Evolutionary conservation across 2,113 vertebrate species (phyloP), one percentile per base, ranked within the genome.

Genomic region (Sterrhoptilus dennistouni): DNA sequence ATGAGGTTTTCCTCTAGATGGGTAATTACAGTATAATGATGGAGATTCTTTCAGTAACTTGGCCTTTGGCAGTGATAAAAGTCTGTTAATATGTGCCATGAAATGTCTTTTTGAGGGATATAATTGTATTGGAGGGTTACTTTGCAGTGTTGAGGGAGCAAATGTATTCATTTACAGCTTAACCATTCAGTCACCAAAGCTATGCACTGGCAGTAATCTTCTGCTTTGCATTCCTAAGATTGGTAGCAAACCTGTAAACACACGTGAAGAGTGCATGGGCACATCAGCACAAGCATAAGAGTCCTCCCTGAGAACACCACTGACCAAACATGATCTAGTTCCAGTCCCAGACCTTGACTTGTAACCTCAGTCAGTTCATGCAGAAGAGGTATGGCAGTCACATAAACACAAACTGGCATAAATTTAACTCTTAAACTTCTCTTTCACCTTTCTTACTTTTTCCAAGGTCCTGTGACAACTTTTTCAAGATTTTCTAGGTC

Each of bases 201-300:
- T 18, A 17, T 25, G 12, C 47, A 29, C 24, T 33, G 36, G 2
- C 27, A 70, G 21, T 22, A 56, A n/a, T 61, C 2, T 33, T 28
- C 25, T 68, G 17, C 16, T 47, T 64, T 77, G 18, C 19, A 4
- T 33, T 42, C 19, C 18, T 50, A 47, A 75, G 17, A 16, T 7
- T 40, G 50, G 31, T 16, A 63, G 3, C 28, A 74, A 80, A 40
- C 22, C 21, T n/a, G 21, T 21, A 24, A 29, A 47, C 27, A 65
- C 11, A 8, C 2, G 2, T 24, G 15, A 44, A 63, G 36, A 35
- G 27, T 1, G 0, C 13, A 24, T 40, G 56, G 13, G 3, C 21
- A n/a, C 3, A 1, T 25, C 23, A 40, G 22, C 5, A 2, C 24
- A 50, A 75, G 11, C 3, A 19, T 33, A 8, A 4, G 6, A 52